Conservation (phyloP, 1,140 invertebrate genomes). For the Caerostris darwini region DNA sequence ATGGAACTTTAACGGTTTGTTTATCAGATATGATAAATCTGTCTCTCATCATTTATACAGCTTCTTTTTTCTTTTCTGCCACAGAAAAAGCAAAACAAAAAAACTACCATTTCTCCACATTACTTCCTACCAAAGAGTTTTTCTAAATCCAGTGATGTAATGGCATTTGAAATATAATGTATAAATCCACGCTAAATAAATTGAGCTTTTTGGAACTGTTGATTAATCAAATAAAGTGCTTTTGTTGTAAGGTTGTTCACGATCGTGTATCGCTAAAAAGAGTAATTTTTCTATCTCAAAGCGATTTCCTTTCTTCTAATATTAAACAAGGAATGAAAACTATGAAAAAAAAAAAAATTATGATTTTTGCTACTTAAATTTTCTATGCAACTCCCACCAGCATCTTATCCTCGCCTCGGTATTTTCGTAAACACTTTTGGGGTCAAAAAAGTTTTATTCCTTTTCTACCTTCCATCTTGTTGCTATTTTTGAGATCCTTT, state of each 20-base stretch:
- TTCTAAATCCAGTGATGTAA: neutral
- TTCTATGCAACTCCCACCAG: neutral
- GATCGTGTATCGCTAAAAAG: neutral
- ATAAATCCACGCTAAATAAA: neutral
- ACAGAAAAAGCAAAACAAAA: too few relatives aligned
- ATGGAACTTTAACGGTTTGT: too few relatives aligned
- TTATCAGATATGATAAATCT: too few relatives aligned
- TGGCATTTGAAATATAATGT: neutral
- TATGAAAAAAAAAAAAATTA: neutral
- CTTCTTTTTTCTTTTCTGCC: too few relatives aligned
- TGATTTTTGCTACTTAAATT: neutral
- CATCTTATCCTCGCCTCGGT: neutral
- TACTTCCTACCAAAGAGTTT: neutral
- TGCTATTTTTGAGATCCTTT: neutral
- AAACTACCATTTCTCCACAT: neutral
- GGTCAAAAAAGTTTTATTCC: constrained; percentile 13
- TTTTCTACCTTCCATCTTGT: neutral
- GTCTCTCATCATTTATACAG: too few relatives aligned
- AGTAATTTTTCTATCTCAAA: neutral
- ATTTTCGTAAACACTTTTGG: constrained; percentile 28
- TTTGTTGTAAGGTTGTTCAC: neutral
- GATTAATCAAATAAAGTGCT: neutral
- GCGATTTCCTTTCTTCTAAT: neutral
- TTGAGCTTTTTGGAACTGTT: neutral
- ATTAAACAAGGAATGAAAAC: neutral